Conservation (phyloP, 2,888 invertebrate species). For the Scrobipalpa atriplicella region DNA sequence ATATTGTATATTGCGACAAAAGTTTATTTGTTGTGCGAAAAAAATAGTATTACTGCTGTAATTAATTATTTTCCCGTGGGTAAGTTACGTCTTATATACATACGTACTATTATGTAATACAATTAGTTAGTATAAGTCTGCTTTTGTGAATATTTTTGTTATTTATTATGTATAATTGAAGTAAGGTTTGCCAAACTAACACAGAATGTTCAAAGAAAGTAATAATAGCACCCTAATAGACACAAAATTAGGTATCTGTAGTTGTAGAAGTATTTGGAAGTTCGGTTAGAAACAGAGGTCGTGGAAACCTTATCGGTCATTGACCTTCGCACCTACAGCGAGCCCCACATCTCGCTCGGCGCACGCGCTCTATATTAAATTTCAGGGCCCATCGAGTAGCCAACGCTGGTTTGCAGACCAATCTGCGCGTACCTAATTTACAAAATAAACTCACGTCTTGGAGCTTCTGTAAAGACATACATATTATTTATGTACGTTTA, state of each 20-base stretch:
- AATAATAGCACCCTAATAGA: too few relatives aligned
- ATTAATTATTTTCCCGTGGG: constrained; percentile 28
- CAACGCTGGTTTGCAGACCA: constrained; percentile 13
- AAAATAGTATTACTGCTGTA: constrained; percentile 39
- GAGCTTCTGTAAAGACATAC: not conserved
- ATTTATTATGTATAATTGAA: not conserved
- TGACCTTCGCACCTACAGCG: constrained; percentile 79
- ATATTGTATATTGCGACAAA: constrained; percentile 53
- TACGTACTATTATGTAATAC: not conserved
- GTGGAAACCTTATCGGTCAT: constrained; percentile 78
- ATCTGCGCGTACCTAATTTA: constrained; percentile 4
- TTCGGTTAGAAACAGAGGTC: constrained; percentile 57
- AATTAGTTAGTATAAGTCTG: not conserved
- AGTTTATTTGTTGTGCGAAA: constrained; percentile 50
- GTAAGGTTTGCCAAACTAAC: constrained; percentile 19
- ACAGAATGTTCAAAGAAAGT: constrained; percentile 16
- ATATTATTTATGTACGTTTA: not conserved
- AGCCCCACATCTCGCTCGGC: constrained; percentile 75
- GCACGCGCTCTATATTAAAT: constrained; percentile 55
- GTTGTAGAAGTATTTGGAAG: constrained; percentile 39
- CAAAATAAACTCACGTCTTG: constrained; percentile 1
- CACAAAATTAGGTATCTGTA: too few relatives aligned
- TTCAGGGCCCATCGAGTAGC: constrained; percentile 50
- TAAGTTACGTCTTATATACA: not conserved
- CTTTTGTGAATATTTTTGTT: too few relatives aligned